Base-by-base conservation (phyloP, 2,113 vertebrate genomes). In the Philantomba maxwellii region DNA sequence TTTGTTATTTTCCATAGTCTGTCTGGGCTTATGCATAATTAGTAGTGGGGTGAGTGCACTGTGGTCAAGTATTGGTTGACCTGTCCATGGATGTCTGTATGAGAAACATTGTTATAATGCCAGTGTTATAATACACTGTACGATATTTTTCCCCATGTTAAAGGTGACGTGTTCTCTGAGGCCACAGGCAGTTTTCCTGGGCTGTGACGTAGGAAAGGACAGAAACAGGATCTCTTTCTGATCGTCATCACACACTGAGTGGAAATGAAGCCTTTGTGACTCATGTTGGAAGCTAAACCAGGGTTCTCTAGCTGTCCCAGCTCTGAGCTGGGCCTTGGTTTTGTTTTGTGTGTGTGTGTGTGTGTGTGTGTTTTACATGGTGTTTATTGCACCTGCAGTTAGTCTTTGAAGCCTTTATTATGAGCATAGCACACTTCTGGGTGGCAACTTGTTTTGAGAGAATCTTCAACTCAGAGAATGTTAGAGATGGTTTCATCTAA, bases 141-240 rank as follows among this genome's bases (percentile, higher is more conserved):
- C 17, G 47, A 60, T 81, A 11, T 95, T 89, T 97, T 93, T 85
- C 95, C 87, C 85, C 28, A 26, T 51, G 19, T 57, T 64, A 66
- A 33, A 45, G 49, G 55, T 64, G 53, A 86, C 39, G 7, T 26
- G 17, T 92, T 95, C 92, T 94, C 57, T 30, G 81, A 96, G 85
- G 93, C 89, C 70, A 73, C 43, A 93, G 85, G 55, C 92, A 64
- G 16, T 91, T 91, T 93, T 95, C 96, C 94, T 95, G 0, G 86
- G 62, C 73, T 91, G 95, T 92, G 94, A 95, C 1, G 1, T 75
- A 57, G 55, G 47, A 6, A 11, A 92, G 91, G 90, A 28, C 57
- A 82, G 92, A 95, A 93, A 95, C 91, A 36, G 23, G 77, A 94
- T 91, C 85, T 49, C 95, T 94, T 82, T 93, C 66, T 4, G 21